These are phyloP conservation scores for Sebastes hubbsi DNA, from an alignment of 2,797 vertebrate species.

Conservation along the genomic window DNA sequence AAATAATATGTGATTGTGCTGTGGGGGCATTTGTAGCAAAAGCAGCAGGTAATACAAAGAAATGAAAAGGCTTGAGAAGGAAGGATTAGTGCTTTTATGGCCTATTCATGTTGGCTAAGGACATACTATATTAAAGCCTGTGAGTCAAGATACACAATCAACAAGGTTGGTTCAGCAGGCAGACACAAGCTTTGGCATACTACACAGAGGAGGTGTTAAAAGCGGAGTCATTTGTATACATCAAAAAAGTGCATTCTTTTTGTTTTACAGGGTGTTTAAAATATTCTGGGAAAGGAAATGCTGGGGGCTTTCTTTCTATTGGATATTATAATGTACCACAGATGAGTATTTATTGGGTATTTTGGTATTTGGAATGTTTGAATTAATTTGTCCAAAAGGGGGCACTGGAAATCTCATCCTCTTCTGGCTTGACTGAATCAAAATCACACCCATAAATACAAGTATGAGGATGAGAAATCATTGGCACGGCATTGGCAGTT, in stretches of 20 bases:
- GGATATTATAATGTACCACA: background rate
- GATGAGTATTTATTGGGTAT: background rate
- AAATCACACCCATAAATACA: background rate
- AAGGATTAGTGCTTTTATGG: constrained; percentile 64
- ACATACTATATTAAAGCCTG: constrained; percentile 33
- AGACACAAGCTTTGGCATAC: constrained; percentile 5
- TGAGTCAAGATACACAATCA: constrained; percentile 31
- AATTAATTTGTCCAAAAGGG: background rate
- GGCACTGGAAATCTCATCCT: background rate
- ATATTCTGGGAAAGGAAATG: background rate
- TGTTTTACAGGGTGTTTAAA: constrained; percentile 20
- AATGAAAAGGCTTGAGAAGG: constrained; percentile 52
- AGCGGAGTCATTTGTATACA: constrained; percentile 12
- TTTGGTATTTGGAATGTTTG: background rate
- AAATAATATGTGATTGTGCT: constrained; percentile 48
- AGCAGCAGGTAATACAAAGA: constrained; percentile 50
- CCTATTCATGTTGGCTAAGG: constrained; percentile 35
- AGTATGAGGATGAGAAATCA: background rate
- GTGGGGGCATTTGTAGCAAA: constrained; percentile 37
- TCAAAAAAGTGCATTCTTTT: constrained; percentile 12
- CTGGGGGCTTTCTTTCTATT: background rate
- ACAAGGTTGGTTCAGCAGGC: constrained; percentile 24
- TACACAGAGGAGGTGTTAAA: constrained; percentile 30
- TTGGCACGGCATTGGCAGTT: background rate
- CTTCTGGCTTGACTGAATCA: background rate